Evolutionary conservation across 2,888 invertebrate species (phyloP), one percentile per base, ranked within the genome.

Genomic region (Brenthis daphne): DNA sequence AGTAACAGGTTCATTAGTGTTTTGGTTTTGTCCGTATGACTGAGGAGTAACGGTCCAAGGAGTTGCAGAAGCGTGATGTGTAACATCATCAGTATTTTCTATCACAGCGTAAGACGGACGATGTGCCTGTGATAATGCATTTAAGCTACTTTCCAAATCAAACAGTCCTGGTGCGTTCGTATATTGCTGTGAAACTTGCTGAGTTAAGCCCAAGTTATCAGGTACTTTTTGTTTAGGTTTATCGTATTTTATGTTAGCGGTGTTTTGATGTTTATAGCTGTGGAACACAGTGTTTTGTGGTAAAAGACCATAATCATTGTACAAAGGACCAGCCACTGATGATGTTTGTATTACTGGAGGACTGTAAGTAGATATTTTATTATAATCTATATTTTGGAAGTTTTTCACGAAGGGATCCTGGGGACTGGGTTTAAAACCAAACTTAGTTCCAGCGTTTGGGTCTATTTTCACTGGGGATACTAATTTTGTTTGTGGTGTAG

Each of bases 401-500:
- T 83, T 83, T 76, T 90, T 90, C 11, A 77, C 77, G 75, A 91
- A 90, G 2, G 91, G 92, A 77, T 93, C 93, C 71, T 91, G 88
- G 2, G 91, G 92, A 71, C 93, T 93, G 2, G 93, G 86, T 70
- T 92, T 92, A 74, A 93, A 93, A 1, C 75, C 77, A 54, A 78
- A 78, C 76, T 90, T 89, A 20, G 76, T 78, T 71, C 82, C 83
- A 11, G 82, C 84, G 68, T 90, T 91, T 12, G 89, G 88, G 70
- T 92, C 89, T 63, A 88, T 85, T 75, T 92, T 90, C 8, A 83
- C 81, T 16, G 87, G 82, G 3, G 81, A 75, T n/a, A 86, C 82
- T 43, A 83, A 74, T 77, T 93, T 90, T 1, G 88, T 84, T 64
- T 84, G 85, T 13, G 93, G 94, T 2, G 94, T 93, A 76, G 94